Evolutionary conservation across 2,888 invertebrate species (phyloP).

Genomic region (Apantesis nais): DNA sequence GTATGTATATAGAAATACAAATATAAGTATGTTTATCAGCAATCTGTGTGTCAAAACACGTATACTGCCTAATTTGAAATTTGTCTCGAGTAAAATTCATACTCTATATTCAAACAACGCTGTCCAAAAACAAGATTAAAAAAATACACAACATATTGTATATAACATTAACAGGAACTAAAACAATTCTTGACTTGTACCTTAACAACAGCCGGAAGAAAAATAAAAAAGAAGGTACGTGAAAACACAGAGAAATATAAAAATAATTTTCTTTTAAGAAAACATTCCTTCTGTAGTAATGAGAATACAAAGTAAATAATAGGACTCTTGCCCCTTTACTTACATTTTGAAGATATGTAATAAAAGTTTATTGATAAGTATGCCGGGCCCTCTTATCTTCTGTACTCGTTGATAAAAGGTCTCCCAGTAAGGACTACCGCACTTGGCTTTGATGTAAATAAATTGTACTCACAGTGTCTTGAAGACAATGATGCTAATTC

Average conservation of each 20-base stretch:
- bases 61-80: no score
- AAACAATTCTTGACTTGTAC: background rate
- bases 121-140: no score
- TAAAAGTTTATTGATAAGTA: conserved; percentile 1
- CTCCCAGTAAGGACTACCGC: background rate
- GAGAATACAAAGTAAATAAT: background rate
- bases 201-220: background rate
- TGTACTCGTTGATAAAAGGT: background rate
- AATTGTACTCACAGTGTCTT: background rate
- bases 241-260: background rate
- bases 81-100: no score
- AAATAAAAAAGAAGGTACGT: background rate
- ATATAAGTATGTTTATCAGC: no score
- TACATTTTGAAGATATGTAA: background rate
- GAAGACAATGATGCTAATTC: no score
- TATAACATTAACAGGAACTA: background rate
- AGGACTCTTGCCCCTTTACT: background rate
- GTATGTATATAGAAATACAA: no score
- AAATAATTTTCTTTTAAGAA: background rate
- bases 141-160: no score
- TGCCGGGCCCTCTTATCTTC: background rate
- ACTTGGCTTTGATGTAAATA: background rate
- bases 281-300: background rate
- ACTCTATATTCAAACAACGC: no score
- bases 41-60: no score